Base-by-base conservation (phyloP, 2,797 vertebrate species). In the Tragopan temminckii region DNA sequence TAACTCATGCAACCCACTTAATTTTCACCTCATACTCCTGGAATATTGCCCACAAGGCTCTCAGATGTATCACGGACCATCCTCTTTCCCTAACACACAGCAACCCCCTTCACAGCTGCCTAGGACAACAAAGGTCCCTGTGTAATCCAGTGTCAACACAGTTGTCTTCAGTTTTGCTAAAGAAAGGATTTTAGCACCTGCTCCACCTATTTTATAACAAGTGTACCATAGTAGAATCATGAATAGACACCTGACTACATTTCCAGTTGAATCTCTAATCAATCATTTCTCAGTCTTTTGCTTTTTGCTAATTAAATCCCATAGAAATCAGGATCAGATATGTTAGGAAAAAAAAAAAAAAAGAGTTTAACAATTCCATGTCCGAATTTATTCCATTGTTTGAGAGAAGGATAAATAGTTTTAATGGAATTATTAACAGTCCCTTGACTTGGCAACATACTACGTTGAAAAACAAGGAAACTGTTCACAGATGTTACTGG, bases 121-220 rank as follows among this genome's bases (percentile, higher is more conserved):
- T 93, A 87, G 69, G 19, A 38, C 45, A 93, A 66, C 75, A 90
- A 90, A 70, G 38, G 61, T 31, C 91, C 50, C 75, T 61, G 35
- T 90, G 86, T 68, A 93, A 88, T 70, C 46, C 77, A 79, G 20
- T 57, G 67, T 88, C 93, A 90, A 63, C 52, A 76, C 78, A 59
- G 84, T 45, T 77, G 57, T 35, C 43, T 91, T 90, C 85, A 88
- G 3, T 86, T 91, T 86, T 85, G 57, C 48, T 67, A 79, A 63
- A 70, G 53, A 62, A 89, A 86, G 33, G 77, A 52, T 76, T 93
- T 88, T 91, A 96, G 46, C 82, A 94, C 61, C 61, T 92, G 84
- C 36, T 24, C 48, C n/a, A 46, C 77, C 59, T 79, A 59, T 59
- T 24, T 80, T 70, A 9, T 33, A 85, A 50, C 16, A 89, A 76